Evolutionary conservation across 2,888 invertebrate species (phyloP), one percentile per base, ranked within the genome.

Genomic region (Pseudococcus longispinus): DNA sequence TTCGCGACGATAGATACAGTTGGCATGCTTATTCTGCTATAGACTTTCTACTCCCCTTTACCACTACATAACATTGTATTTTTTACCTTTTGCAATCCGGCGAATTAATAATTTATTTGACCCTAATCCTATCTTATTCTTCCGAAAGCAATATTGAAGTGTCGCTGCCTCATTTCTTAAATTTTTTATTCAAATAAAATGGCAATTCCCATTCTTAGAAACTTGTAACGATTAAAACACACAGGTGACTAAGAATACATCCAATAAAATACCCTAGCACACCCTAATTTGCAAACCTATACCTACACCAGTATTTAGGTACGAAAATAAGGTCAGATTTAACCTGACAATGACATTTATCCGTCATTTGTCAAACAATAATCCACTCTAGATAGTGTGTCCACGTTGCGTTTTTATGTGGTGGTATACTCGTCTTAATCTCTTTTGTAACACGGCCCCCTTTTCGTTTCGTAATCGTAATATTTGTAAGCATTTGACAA

Each of bases 321-420:
- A 20, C 77, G 42, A 80, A 80, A 80, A 80, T 80, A 20, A 42
- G 77, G 77, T 80, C 77, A 80, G 13, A 74, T 74, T 37, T 80
- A 80, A 80, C 77, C 77, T 80, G 77, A 80, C 77, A 42, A 42
- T 80, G 77, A 80, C 77, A 42, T 80, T 80, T 80, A 80, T 80
- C 77, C 77, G 77, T 80, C 77, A 80, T 80, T 80, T 80, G 77
- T 80, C 77, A 80, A 37, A 80, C 29, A 37, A 80, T 42, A 80
- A 80, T 80, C 77, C 77, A 42, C 37, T 20, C 70, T 37, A 2
- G 77, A 42, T 80, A 42, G 42, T 42, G 15, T 42, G 42, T 60
- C 60, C 60, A 23, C 23, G 8, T 23, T 23, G 20, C 18, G 23
- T 23, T 23, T 60, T 23, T 13, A 23, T 13, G 8, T n/a, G 15